Percentiles rank a stretch among this genome's conserved stretches.
These are phyloP conservation scores for Illadopsis cleaveri DNA, from an alignment of 2,113 vertebrate genomes.

Conservation along the genomic window DNA sequence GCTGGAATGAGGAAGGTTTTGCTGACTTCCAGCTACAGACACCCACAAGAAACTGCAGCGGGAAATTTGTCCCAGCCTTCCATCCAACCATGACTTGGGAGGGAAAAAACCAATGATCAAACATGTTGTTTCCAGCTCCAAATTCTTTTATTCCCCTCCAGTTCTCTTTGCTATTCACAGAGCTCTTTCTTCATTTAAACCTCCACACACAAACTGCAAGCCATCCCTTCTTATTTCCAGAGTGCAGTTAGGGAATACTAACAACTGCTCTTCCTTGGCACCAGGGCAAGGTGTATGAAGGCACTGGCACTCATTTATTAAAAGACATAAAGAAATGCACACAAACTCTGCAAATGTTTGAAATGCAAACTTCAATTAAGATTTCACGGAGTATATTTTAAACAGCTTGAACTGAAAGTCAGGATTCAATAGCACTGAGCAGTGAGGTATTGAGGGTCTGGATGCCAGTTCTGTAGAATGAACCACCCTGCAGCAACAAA, in stretches of 20 bases:
- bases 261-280: background rate
- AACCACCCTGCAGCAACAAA: background rate
- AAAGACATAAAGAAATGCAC: background rate
- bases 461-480: background rate
- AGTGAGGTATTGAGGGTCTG: background rate
- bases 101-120: too few relatives aligned
- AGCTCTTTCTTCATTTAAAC: background rate
- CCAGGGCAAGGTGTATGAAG: background rate
- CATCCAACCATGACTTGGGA: background rate
- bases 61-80: constrained; percentile 42
- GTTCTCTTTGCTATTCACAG: background rate
- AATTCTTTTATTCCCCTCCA: background rate
- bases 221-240: background rate
- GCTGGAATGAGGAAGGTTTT: background rate
- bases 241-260: background rate
- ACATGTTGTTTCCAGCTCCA: background rate
- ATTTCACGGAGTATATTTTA: background rate
- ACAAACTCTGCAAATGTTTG: background rate
- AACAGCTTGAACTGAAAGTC: background rate
- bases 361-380: background rate
- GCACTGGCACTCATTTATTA: background rate
- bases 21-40: constrained; percentile 18
- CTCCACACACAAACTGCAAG: background rate
- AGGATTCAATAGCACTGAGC: background rate
- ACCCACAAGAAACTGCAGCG: background rate